A percentile compares a stretch with the other conserved stretches of the same genome.
Evolutionary conservation across 2,888 invertebrate genomes (phyloP).

Genomic region (Conomelus anceps): DNA sequence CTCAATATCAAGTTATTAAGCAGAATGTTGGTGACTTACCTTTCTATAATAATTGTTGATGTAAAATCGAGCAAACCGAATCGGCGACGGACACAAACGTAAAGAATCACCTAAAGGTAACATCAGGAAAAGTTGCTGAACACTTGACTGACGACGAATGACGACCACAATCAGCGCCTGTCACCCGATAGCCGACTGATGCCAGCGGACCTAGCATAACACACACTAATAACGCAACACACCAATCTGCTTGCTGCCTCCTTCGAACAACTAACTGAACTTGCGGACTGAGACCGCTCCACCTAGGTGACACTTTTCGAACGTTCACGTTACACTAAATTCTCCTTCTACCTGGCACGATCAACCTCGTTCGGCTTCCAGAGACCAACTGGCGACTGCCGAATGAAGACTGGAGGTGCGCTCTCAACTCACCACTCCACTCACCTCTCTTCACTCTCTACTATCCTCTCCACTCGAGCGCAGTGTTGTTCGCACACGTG

Average conservation of each 20-base stretch:
- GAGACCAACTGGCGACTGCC: not conserved
- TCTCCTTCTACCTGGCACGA: not conserved
- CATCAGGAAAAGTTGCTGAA: not conserved
- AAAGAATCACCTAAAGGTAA: not conserved
- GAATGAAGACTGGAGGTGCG: not conserved
- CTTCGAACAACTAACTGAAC: no score
- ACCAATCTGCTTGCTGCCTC: not conserved
- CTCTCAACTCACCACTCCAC: not conserved
- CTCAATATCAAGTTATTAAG: no score
- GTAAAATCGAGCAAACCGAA: not conserved
- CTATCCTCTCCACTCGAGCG: no score
- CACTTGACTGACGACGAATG: not conserved
- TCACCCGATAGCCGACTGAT: not conserved
- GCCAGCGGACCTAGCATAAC: not conserved
- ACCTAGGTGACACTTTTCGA: not conserved
- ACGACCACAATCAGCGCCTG: not conserved
- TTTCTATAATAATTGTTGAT: not conserved
- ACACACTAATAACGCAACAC: not conserved
- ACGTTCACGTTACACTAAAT: not conserved
- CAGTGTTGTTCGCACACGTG: not conserved
- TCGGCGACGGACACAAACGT: not conserved
- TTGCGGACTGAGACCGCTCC: no score
- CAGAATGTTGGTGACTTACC: not conserved
- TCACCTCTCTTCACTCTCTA: not conserved
- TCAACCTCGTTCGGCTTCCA: not conserved